Evolutionary conservation across 2,797 vertebrate species (phyloP).

Genomic region (Lophura swinhoii): DNA sequence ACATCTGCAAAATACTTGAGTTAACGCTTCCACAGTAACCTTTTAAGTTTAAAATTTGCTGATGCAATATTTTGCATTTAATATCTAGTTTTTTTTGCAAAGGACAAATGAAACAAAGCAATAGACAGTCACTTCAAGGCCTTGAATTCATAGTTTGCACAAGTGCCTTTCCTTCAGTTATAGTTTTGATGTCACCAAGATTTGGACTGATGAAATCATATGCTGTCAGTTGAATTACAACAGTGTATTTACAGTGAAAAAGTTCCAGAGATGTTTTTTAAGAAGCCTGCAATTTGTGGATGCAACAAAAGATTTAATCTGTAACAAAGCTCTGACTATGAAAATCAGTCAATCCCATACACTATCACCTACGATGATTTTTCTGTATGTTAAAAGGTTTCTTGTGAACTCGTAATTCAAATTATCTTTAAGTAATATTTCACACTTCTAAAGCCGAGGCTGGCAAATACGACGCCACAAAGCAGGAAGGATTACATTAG

Average conservation of each 20-base stretch:
- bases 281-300: background rate
- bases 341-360: background rate
- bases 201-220: background rate
- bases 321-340: background rate
- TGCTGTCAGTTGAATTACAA: background rate
- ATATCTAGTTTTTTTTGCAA: background rate
- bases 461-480: background rate
- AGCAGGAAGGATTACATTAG: background rate
- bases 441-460: background rate
- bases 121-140: background rate
- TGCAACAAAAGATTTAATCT: background rate
- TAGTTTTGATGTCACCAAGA: background rate
- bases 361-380: background rate
- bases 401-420: background rate
- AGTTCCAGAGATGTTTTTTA: background rate
- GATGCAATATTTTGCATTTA: background rate
- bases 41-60: background rate
- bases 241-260: background rate
- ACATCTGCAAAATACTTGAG: background rate
- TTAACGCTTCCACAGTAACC: background rate
- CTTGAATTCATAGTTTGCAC: background rate
- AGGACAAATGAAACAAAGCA: background rate
- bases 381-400: background rate
- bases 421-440: background rate
- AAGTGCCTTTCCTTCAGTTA: background rate